Evolutionary conservation across 2,888 invertebrate genomes (phyloP).

Genomic region (Reticulitermes lucifugus): DNA sequence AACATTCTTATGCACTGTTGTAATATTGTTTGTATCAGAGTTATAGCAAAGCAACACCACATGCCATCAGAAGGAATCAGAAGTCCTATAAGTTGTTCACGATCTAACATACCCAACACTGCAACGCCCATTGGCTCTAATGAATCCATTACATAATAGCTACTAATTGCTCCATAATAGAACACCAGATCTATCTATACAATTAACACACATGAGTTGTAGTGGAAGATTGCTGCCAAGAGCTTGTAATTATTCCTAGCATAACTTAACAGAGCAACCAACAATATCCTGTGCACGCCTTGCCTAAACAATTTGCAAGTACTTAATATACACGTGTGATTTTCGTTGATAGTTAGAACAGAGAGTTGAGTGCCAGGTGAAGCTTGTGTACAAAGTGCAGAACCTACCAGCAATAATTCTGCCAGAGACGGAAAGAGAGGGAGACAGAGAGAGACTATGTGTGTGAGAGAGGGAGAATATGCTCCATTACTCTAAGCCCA

Average conservation of each 20-base stretch:
- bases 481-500: background rate
- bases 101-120: background rate
- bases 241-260: background rate
- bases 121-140: background rate
- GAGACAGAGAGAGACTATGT: no score
- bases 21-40: background rate
- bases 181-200: background rate
- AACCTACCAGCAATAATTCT: background rate
- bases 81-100: background rate
- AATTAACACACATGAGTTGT: conserved; percentile 4
- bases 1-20: no score
- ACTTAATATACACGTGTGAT: background rate
- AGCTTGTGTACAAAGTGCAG: background rate
- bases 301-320: background rate
- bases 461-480: no score
- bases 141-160: background rate
- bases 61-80: no score
- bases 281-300: background rate
- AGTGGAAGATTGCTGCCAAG: background rate
- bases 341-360: background rate
- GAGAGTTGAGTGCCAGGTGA: background rate
- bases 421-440: no score
- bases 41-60: background rate
- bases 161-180: background rate
- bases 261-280: background rate